These are phyloP conservation scores for Eupeodes luniger DNA, from an alignment of 2,888 invertebrate species.

Conservation along the genomic window DNA sequence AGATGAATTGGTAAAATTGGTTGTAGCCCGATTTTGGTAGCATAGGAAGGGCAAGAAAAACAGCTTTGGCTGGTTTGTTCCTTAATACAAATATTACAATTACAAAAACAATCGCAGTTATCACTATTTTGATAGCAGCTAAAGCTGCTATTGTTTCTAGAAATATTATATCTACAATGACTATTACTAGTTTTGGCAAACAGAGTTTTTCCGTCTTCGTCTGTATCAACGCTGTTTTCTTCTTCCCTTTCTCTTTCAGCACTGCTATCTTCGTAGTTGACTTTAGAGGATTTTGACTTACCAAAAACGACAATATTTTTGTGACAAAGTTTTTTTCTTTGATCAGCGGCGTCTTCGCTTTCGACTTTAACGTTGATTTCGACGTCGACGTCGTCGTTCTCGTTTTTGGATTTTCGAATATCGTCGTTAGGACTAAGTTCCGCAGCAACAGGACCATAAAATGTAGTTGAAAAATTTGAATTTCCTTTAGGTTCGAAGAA, in stretches of 20 bases:
- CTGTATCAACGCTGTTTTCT: background rate
- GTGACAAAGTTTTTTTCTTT: background rate
- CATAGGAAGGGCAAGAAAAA: background rate
- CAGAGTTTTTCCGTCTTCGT: slow-evolving; percentile 61
- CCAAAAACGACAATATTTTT: background rate
- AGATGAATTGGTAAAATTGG: slow-evolving; percentile 29
- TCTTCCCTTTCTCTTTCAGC: background rate
- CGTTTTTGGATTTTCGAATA: slow-evolving; percentile 26
- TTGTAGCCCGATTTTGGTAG: slow-evolving; percentile 32
- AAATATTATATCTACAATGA: slow-evolving; percentile 53
- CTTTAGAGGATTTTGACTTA: background rate
- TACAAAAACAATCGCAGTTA: slow-evolving; percentile 44
- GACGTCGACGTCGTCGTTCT: slow-evolving; percentile 1
- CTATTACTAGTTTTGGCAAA: slow-evolving; percentile 65
- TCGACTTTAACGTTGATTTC: background rate
- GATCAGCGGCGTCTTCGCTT: background rate
- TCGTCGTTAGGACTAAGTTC: slow-evolving; percentile 42
- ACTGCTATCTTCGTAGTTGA: background rate
- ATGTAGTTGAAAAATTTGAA: background rate
- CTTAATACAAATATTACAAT: slow-evolving; percentile 43
- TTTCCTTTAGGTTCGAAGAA: background rate
- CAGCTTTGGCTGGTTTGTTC: background rate
- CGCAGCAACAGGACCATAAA: background rate
- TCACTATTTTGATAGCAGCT: slow-evolving; percentile 56
- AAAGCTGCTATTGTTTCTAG: slow-evolving; percentile 55